These are phyloP conservation scores for Tangara arthus DNA, from an alignment of 2,797 vertebrate genomes.

Conservation along the genomic window DNA sequence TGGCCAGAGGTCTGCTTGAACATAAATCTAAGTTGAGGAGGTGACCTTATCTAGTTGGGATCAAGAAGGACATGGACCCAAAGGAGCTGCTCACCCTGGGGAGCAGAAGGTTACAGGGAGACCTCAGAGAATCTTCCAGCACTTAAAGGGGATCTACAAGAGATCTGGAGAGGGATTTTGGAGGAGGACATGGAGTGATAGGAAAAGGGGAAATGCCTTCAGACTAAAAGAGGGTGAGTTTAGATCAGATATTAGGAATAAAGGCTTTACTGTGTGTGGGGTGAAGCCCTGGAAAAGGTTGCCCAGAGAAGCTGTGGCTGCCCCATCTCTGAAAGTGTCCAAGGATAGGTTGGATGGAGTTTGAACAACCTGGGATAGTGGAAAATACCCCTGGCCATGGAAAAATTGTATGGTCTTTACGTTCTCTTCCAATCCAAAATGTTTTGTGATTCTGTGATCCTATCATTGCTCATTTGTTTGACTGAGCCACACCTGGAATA, in stretches of 20 bases:
- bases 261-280: not conserved
- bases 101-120: not conserved
- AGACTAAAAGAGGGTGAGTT: not conserved
- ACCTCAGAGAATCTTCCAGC: not conserved
- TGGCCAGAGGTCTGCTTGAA: not conserved
- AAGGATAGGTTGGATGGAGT: not conserved
- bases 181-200: not conserved
- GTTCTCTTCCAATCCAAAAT: not conserved
- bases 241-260: not conserved
- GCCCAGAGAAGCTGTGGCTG: not conserved
- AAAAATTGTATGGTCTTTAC: not conserved
- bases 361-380: not conserved
- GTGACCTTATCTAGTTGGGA: not conserved
- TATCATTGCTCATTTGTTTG: not conserved
- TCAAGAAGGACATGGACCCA: not conserved
- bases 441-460: not conserved
- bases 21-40: not conserved
- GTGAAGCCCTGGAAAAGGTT: not conserved
- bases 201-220: not conserved
- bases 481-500: not conserved
- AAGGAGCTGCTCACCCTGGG: not conserved
- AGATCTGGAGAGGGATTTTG: not conserved
- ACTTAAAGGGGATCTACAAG: not conserved
- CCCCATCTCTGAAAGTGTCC: not conserved
- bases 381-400: not conserved